These are phyloP conservation scores for Ooceraea biroi DNA, from an alignment of 1,140 invertebrate species.

Conservation along the genomic window DNA sequence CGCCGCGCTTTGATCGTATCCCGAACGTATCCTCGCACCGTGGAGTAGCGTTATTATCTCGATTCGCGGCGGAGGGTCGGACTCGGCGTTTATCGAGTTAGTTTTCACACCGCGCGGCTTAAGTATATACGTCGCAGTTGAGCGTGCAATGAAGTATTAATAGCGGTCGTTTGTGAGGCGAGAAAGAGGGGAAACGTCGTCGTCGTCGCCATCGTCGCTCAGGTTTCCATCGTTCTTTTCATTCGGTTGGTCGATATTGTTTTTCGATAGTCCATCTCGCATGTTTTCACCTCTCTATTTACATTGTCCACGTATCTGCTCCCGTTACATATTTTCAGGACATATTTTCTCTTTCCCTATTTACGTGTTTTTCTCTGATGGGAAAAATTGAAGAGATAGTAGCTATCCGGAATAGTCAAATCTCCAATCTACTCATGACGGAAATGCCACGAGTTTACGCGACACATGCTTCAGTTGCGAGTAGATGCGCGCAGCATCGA, in stretches of 20 bases:
- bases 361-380: conserved; percentile 20
- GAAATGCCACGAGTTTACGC: conserved; percentile 26
- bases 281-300: too few relatives aligned
- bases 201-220: conserved; percentile 25
- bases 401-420: conserved; percentile 18
- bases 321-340: too few relatives aligned
- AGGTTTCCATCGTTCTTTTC: conserved; percentile 57
- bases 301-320: too few relatives aligned
- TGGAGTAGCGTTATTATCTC: conserved; percentile 34
- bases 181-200: conserved; percentile 33
- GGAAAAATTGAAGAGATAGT: neutral
- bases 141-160: conserved; percentile 74
- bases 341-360: too few relatives aligned
- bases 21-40: conserved; percentile 24
- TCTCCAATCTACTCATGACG: conserved; percentile 30
- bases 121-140: conserved; percentile 64
- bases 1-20: conserved; percentile 21
- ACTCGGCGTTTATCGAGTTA: conserved; percentile 48
- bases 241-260: conserved; percentile 49
- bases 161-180: conserved; percentile 61
- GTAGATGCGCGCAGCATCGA: conserved; percentile 32
- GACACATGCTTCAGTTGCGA: neutral
- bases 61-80: conserved; percentile 11
- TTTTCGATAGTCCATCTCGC: neutral
- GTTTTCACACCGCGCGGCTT: conserved; percentile 54